These are phyloP conservation scores for Mimumesa dahlbomi DNA, from an alignment of 2,888 invertebrate genomes.

Conservation along the genomic window DNA sequence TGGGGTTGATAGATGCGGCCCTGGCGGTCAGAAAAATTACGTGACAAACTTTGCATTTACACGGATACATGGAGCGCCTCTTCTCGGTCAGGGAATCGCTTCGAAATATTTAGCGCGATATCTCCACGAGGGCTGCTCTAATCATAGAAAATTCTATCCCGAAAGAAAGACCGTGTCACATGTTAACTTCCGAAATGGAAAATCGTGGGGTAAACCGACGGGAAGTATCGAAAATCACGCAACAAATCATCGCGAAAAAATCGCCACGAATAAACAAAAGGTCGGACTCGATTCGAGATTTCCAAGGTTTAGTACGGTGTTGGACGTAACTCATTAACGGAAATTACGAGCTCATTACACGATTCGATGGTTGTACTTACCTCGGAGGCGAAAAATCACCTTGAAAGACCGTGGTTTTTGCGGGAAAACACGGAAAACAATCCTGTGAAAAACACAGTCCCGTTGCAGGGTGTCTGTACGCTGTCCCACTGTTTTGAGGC, in stretches of 20 bases:
- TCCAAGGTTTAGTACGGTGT: constrained; percentile 38
- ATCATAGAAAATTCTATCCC: constrained; percentile 56
- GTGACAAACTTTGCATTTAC: constrained; percentile 77
- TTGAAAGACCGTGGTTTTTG: constrained; percentile 68
- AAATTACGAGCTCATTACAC: constrained; percentile 16
- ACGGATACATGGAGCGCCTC: constrained; percentile 73
- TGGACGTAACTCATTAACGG: constrained; percentile 10
- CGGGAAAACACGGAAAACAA: constrained; percentile 73
- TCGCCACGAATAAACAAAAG: constrained; percentile 79
- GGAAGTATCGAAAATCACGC: constrained; percentile 60
- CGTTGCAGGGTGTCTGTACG: constrained; percentile 79
- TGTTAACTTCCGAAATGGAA: constrained; percentile 63
- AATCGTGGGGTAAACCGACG: constrained; percentile 50
- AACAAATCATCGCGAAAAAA: constrained; percentile 70
- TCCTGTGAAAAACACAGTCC: constrained; percentile 75
- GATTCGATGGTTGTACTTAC: constrained; percentile 66
- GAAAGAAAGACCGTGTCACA: constrained; percentile 39
- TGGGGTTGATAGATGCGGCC: constrained; percentile 74
- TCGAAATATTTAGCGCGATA: constrained; percentile 73
- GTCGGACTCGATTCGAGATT: constrained; percentile 68
- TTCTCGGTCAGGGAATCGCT: constrained; percentile 62
- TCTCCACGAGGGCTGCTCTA: constrained; percentile 48
- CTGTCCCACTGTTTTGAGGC: constrained; percentile 75
- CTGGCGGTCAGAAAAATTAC: constrained; percentile 76
- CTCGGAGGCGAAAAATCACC: constrained; percentile 75